phyloP scores from a whole-genome alignment of 2,797 vertebrate genomes.

The Rhynchonycteris naso region DNA sequence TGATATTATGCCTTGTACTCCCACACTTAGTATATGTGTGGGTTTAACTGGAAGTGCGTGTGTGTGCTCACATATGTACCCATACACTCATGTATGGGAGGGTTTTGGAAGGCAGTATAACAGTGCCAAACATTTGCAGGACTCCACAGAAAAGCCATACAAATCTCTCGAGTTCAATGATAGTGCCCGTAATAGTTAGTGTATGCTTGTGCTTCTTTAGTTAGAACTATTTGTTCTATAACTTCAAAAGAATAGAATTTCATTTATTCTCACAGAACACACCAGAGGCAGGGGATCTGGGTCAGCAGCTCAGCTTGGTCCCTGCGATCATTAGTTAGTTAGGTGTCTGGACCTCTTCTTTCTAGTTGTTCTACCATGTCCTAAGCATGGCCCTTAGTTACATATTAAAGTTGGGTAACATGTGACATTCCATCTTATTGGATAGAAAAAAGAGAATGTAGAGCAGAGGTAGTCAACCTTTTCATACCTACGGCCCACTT shows the following conservation, averaged over 20 bases:
- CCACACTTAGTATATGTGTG: background rate
- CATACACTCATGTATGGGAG: background rate
- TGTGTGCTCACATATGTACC: accelerated
- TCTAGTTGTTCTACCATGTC: background rate
- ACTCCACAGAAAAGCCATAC: background rate
- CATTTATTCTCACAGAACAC: background rate
- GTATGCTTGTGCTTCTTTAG: background rate
- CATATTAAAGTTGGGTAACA: background rate
- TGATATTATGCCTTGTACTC: background rate
- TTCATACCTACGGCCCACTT: too few relatives aligned
- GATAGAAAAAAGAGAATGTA: background rate
- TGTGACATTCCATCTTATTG: background rate
- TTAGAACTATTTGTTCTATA: background rate
- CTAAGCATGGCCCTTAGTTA: background rate
- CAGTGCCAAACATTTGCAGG: background rate
- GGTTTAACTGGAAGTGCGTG: background rate
- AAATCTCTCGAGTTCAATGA: background rate
- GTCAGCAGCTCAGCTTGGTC: background rate
- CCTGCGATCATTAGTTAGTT: background rate
- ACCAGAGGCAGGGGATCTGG: background rate
- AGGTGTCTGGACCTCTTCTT: background rate
- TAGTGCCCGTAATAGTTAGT: background rate
- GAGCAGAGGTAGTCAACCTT: too few relatives aligned
- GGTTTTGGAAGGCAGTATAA: accelerated
- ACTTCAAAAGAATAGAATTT: background rate